Percentiles rank a stretch among this genome's conserved stretches.
Conservation (phyloP, 2,888 invertebrate genomes). For the Ethmia dodecea region DNA sequence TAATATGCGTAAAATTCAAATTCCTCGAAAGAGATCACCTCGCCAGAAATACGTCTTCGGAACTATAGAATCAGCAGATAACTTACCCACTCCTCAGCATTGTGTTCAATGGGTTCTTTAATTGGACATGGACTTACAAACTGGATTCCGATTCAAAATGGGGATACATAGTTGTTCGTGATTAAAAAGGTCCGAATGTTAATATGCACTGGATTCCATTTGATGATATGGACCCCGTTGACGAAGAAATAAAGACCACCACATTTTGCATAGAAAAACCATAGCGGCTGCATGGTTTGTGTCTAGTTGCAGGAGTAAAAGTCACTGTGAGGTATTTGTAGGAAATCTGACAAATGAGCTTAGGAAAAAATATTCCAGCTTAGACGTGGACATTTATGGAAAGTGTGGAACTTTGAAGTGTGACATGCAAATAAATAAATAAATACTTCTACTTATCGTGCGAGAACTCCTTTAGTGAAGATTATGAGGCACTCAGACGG, state of each 20-base stretch:
- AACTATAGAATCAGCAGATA: conserved; percentile 45
- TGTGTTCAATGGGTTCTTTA: conserved; percentile 44
- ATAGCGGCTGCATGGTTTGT: conserved; percentile 40
- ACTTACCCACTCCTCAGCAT: conserved; percentile 41
- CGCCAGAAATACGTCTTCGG: conserved; percentile 53
- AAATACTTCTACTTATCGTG: conserved; percentile 50
- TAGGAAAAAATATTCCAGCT: background rate
- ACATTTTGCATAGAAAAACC: conserved; percentile 29
- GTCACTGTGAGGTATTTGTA: conserved; percentile 22
- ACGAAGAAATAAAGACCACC: conserved; percentile 18
- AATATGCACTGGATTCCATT: conserved; percentile 44
- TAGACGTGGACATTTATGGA: conserved; percentile 34
- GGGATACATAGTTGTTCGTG: conserved; percentile 48
- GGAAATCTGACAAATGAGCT: conserved; percentile 27
- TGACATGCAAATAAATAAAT: conserved; percentile 21
- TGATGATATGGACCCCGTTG: conserved; percentile 34
- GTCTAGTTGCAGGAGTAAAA: conserved; percentile 32
- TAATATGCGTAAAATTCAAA: background rate
- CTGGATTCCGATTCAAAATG: conserved; percentile 48
- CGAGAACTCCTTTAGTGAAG: conserved; percentile 40
- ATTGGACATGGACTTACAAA: conserved; percentile 62
- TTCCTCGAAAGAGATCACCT: conserved; percentile 33
- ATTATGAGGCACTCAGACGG: too few relatives aligned
- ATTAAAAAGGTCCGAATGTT: conserved; percentile 35
- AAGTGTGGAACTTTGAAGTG: conserved; percentile 33